A percentile compares a stretch with the other conserved stretches of the same genome.
Conservation (phyloP, 2,797 vertebrate species). For the Sebastes paucispinis region DNA sequence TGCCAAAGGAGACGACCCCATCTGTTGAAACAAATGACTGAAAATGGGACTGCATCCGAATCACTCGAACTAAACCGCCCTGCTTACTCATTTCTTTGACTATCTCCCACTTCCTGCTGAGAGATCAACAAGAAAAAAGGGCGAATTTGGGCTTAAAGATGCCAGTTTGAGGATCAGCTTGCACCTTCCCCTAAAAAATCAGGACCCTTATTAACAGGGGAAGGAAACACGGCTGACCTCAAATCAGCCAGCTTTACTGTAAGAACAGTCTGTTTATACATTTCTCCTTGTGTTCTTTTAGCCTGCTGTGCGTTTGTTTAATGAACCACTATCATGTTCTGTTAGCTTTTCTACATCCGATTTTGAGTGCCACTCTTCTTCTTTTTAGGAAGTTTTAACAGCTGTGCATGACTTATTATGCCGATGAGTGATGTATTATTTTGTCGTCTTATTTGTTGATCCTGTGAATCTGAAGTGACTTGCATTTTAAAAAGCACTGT, state of each 20-base stretch:
- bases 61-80: conserved; percentile 30
- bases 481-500: conserved; percentile 50
- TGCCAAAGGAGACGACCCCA: conserved; percentile 75
- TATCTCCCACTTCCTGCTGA: conserved; percentile 24
- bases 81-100: conserved; percentile 28
- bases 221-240: conserved; percentile 54
- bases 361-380: conserved; percentile 75
- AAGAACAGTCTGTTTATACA: conserved; percentile 52
- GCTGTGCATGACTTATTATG: conserved; percentile 56
- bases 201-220: conserved; percentile 42
- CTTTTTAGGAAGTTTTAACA: conserved; percentile 44
- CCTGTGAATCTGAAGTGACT: conserved; percentile 74
- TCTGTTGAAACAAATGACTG: conserved; percentile 47
- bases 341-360: conserved; percentile 73
- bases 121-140: conserved; percentile 16
- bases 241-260: conserved; percentile 53
- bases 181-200: conserved; percentile 34
- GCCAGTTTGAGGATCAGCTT: conserved; percentile 46
- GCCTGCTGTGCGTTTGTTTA: conserved; percentile 68
- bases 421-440: conserved; percentile 55
- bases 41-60: conserved; percentile 36
- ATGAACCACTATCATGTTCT: conserved; percentile 69
- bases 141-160: conserved; percentile 23
- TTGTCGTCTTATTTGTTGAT: conserved; percentile 63
- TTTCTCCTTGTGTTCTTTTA: conserved; percentile 69